phyloP scores from a whole-genome alignment of 1,140 invertebrate genomes.

The Pissodes strobi region DNA sequence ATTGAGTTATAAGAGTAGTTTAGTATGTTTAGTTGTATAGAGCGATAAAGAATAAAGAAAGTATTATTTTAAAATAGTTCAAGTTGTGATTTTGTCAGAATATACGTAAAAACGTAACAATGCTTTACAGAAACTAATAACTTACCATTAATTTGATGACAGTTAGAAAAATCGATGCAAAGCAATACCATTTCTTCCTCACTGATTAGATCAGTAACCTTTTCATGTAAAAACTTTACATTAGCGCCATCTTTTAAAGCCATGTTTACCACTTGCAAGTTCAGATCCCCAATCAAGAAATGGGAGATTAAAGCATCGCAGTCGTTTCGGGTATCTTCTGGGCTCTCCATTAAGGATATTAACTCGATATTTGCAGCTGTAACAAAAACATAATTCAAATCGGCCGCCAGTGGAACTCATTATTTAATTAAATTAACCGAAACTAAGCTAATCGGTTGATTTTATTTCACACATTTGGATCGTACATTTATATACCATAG shows the following conservation, averaged over 20 bases:
- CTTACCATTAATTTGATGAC: constrained; percentile 17
- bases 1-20: too few relatives aligned
- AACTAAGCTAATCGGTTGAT: too few relatives aligned
- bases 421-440: too few relatives aligned
- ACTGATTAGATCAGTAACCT: constrained; percentile 40
- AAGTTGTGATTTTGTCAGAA: too few relatives aligned
- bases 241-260: constrained; percentile 38
- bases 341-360: constrained; percentile 40
- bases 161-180: constrained; percentile 44
- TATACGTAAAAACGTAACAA: background rate
- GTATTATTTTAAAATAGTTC: too few relatives aligned
- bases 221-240: constrained; percentile 38
- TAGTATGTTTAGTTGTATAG: too few relatives aligned
- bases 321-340: constrained; percentile 33
- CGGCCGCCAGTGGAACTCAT: too few relatives aligned
- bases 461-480: too few relatives aligned
- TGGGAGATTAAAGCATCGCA: constrained; percentile 39
- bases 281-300: constrained; percentile 38
- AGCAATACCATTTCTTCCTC: constrained; percentile 40
- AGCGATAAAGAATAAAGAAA: too few relatives aligned
- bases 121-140: background rate
- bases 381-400: constrained; percentile 19
- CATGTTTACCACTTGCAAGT: constrained; percentile 43
- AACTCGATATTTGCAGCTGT: constrained; percentile 41
- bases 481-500: too few relatives aligned